phyloP scores from a whole-genome alignment of 2,797 vertebrate genomes.

The Gymnoscopelus microlampas region DNA sequence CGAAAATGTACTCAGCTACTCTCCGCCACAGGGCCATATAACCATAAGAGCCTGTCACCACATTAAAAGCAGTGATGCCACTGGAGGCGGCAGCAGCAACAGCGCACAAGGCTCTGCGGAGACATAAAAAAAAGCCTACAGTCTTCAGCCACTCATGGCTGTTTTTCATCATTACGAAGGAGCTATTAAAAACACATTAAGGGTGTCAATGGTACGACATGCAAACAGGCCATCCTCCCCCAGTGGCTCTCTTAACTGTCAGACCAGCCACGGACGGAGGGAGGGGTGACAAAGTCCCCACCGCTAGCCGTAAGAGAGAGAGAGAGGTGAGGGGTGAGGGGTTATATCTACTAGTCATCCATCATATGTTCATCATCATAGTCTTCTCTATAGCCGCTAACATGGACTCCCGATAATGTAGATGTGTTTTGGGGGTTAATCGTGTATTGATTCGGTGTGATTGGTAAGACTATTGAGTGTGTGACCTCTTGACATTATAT shows the following conservation, averaged over 20 bases:
- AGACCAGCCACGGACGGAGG: not conserved
- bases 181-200: slow-evolving; percentile 83
- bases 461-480: too few species aligned
- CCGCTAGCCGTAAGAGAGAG: too few species aligned
- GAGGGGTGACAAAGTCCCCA: too few species aligned
- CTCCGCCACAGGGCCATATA: slow-evolving; percentile 55
- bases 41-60: slow-evolving; percentile 64
- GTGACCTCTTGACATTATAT: too few species aligned
- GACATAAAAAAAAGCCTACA: slow-evolving; percentile 58
- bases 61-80: slow-evolving; percentile 67
- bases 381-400: too few species aligned
- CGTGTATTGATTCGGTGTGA: too few species aligned
- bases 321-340: too few species aligned
- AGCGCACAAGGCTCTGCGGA: slow-evolving; percentile 43
- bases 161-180: slow-evolving; percentile 80
- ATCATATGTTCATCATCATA: too few species aligned
- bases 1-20: too few species aligned
- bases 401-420: too few species aligned
- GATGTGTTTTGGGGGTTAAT: too few species aligned
- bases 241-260: slow-evolving; percentile 55
- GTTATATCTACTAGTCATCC: too few species aligned
- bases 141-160: slow-evolving; percentile 65
- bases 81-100: slow-evolving; percentile 29
- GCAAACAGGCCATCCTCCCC: slow-evolving; percentile 61
- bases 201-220: slow-evolving; percentile 58